Base-by-base conservation (phyloP, 2,113 vertebrate species). In the Tyrannus savana region DNA sequence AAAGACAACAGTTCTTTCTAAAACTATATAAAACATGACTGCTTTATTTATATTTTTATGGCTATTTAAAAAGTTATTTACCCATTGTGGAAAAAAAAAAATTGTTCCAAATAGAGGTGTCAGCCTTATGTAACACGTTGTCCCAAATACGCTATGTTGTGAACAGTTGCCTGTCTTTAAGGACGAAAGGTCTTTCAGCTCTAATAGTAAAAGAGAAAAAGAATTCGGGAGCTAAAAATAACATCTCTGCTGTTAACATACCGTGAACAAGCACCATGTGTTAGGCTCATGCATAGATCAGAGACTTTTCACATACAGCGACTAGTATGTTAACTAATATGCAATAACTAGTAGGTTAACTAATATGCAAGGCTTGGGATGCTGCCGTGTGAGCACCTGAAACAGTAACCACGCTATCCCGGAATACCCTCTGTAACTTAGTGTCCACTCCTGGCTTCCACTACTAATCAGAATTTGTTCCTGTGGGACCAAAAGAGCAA, bases 191-290 rank as follows among this genome's bases (percentile, higher is more conserved):
- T 75, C 60, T 81, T 94, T 78, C 81, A 63, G 84, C 73, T 78
- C 33, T 35, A 42, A 56, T 17, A 80, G 59, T 16, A 39, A 89
- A 87, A 68, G 21, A 64, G 58, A 64, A 72, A 81, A 95, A 80
- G 19, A 87, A 91, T 87, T 84, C 52, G 31, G 66, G 60, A 89
- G 84, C 87, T 95, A 91, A 96, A 96, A 91, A 93, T 96, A 95
- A 23, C 76, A 52, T 63, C 81, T 90, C 53, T 93, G 52, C 81
- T 75, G 47, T 59, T 93, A 84, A 59, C 77, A 78, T 42, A 35
- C 18, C 67, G 66, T 33, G 56, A 87, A 69, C 35, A 47, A 91
- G 81, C 87, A 84, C 64, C 93, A 82, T 72, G 87, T 94, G 92
- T 84, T 82, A 30, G 73, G 49, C 53, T 94, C 78, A 87, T 84